Conservation (phyloP, 2,888 invertebrate species). For the Drosophila suboccidentalis region DNA sequence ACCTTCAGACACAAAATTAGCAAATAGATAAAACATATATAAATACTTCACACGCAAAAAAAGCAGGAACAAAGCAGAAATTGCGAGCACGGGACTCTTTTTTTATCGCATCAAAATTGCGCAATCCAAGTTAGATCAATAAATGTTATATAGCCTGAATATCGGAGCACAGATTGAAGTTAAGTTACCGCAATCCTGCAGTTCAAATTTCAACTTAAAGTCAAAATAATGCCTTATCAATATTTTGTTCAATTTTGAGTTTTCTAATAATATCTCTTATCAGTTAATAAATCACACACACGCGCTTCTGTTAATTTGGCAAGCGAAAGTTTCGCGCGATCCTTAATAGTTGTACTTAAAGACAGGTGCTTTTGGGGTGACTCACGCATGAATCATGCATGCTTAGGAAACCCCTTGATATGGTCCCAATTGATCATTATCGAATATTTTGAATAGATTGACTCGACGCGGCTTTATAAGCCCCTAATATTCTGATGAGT, state of each 20-base stretch:
- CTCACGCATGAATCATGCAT: constrained; percentile 47
- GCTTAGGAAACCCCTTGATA: constrained; percentile 64
- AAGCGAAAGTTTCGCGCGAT: constrained; percentile 33
- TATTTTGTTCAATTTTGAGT: neutral
- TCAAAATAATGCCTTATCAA: constrained; percentile 10
- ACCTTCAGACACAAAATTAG: constrained; percentile 76
- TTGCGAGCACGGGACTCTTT: constrained; percentile 40
- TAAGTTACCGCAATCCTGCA: neutral
- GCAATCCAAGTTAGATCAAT: constrained; percentile 36
- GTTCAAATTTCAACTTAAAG: neutral
- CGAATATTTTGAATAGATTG: constrained; percentile 27
- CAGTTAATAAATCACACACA: constrained; percentile 22
- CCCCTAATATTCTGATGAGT: constrained; percentile 50
- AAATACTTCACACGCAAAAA: constrained; percentile 34
- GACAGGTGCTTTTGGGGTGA: constrained; percentile 39
- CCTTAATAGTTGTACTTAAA: constrained; percentile 31
- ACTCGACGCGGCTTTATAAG: constrained; percentile 24
- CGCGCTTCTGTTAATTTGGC: constrained; percentile 14
- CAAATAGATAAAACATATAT: constrained; percentile 61
- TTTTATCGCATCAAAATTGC: constrained; percentile 45
- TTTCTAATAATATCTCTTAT: constrained; percentile 13
- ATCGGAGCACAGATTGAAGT: neutral
- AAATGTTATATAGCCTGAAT: constrained; percentile 21
- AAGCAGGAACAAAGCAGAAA: constrained; percentile 15
- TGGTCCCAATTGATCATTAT: constrained; percentile 45